Percentiles rank a stretch among this genome's conserved stretches.
These are phyloP conservation scores for Sparus aurata DNA, from an alignment of 2,797 vertebrate species.

Conservation along the genomic window DNA sequence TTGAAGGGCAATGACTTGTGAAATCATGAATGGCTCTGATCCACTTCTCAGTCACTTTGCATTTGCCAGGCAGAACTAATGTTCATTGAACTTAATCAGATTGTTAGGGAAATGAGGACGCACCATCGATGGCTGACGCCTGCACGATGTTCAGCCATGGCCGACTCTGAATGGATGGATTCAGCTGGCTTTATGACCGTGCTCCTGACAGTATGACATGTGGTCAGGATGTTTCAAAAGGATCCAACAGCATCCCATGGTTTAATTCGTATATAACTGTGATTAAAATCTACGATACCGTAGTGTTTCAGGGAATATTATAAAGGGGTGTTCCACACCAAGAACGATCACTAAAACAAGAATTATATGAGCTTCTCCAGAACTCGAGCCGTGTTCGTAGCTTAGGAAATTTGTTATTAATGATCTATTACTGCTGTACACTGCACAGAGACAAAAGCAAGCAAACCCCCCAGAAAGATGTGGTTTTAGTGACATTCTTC, in stretches of 20 bases:
- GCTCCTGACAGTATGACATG: neutral
- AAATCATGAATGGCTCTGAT: slow-evolving; percentile 25
- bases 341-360: no score
- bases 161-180: neutral
- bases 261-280: neutral
- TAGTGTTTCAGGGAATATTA: neutral
- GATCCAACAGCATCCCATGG: neutral
- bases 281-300: neutral
- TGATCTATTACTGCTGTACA: no score
- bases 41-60: slow-evolving; percentile 38
- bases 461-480: no score
- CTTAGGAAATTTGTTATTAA: no score
- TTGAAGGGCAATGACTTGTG: neutral
- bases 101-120: slow-evolving; percentile 21
- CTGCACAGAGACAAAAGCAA: no score
- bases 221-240: neutral
- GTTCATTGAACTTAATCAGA: slow-evolving; percentile 27
- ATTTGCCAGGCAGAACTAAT: slow-evolving; percentile 29
- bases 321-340: neutral
- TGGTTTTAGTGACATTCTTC: no score
- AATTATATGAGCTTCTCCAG: no score
- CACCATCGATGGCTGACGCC: neutral
- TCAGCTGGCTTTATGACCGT: neutral
- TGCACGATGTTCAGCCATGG: neutral
- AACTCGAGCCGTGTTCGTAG: no score